Percentiles rank a stretch among this genome's conserved stretches.
These are phyloP conservation scores for Rugalucina vietnamica DNA, from an alignment of 2,888 invertebrate species.

Conservation along the genomic window DNA sequence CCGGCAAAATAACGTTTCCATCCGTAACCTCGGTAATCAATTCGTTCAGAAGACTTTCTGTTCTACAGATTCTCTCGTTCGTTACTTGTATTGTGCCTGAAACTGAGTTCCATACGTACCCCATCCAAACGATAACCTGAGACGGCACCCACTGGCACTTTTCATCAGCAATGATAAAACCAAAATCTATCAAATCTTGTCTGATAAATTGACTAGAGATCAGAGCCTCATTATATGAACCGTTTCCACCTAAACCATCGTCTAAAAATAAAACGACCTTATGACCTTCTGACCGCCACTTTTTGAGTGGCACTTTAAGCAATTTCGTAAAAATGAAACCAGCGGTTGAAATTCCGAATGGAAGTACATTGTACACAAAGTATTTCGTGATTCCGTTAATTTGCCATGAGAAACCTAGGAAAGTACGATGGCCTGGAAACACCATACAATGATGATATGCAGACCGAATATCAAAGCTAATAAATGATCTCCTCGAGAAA, in stretches of 20 bases:
- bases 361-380: constrained; percentile 26
- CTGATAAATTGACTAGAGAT: constrained; percentile 11
- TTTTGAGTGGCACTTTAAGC: constrained; percentile 7
- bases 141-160: constrained; percentile 53
- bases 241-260: constrained; percentile 12
- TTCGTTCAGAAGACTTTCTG: background rate
- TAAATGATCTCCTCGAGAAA: background rate
- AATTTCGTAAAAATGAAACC: constrained; percentile 36
- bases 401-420: constrained; percentile 26
- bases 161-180: constrained; percentile 57
- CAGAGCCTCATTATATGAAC: constrained; percentile 12
- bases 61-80: constrained; percentile 18
- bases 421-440: constrained; percentile 10
- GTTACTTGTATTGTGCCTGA: constrained; percentile 33
- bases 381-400: background rate
- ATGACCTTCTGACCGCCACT: background rate
- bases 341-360: constrained; percentile 42
- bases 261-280: constrained; percentile 26
- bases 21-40: background rate
- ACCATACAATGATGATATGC: constrained; percentile 37
- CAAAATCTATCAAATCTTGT: constrained; percentile 44
- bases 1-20: background rate
- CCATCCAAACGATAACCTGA: constrained; percentile 43
- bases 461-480: constrained; percentile 22
- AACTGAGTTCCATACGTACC: constrained; percentile 39